phyloP scores from a whole-genome alignment of 2,888 invertebrate species.

The Oxystoma pomonae region DNA sequence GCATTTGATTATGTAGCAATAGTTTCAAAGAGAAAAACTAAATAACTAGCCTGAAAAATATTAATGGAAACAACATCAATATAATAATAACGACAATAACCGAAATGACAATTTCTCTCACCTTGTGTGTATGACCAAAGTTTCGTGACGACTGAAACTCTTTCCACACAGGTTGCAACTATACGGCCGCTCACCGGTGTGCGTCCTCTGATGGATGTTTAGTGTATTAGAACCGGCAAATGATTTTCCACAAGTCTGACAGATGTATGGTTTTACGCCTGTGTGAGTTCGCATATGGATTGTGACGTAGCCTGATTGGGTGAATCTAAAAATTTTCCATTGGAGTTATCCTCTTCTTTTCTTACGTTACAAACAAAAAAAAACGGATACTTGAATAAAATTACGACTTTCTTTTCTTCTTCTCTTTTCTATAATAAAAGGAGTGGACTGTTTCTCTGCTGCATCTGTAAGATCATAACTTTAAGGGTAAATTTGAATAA shows the following conservation, averaged over 20 bases:
- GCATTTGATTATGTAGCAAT: too few relatives aligned
- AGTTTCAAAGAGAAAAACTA: not conserved
- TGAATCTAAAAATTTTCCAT: slow-evolving; percentile 44
- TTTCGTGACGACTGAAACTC: slow-evolving; percentile 45
- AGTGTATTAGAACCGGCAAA: slow-evolving; percentile 48
- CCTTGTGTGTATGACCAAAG: slow-evolving; percentile 43
- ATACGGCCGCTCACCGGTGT: slow-evolving; percentile 48
- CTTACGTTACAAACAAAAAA: too few relatives aligned
- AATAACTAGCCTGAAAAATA: not conserved
- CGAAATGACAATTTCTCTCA: too few relatives aligned
- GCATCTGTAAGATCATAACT: too few relatives aligned
- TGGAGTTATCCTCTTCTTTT: too few relatives aligned
- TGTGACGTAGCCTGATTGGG: slow-evolving; percentile 48
- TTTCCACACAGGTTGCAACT: slow-evolving; percentile 44
- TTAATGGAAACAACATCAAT: not conserved
- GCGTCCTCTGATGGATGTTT: slow-evolving; percentile 45
- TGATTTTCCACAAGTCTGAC: slow-evolving; percentile 47
- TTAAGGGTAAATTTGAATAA: too few relatives aligned
- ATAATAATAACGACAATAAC: too few relatives aligned
- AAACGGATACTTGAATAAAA: too few relatives aligned
- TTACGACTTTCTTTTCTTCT: too few relatives aligned
- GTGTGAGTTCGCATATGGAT: slow-evolving; percentile 50
- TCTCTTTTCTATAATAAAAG: too few relatives aligned
- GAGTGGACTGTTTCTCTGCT: too few relatives aligned
- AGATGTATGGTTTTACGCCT: slow-evolving; percentile 47